Evolutionary conservation across 2,113 vertebrate genomes (phyloP), one percentile per base, ranked within the genome.

Genomic region (Callorhinus ursinus): DNA sequence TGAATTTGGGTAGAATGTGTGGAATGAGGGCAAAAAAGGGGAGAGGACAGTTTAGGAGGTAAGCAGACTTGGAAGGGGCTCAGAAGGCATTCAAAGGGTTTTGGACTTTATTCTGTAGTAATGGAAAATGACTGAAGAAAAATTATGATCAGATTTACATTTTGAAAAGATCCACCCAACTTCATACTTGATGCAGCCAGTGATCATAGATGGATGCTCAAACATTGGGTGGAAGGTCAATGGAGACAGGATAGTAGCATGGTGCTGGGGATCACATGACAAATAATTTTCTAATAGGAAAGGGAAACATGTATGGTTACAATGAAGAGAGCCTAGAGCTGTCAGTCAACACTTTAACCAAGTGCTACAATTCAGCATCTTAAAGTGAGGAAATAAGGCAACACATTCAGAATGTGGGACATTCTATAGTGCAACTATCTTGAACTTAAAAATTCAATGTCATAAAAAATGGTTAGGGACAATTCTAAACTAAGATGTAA

Each of bases 81-180:
- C 61, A 33, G 89, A 83, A 85, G 26, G 36, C 7, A 53, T 93
- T 67, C n/a, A 61, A 33, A 96, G 14, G 36, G 33, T 74, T 90
- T 95, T 46, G 12, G 14, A 42, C 49, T 49, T 88, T 83, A 14
- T 53, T 92, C 13, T 18, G 13, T 69, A 72, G 31, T 46, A 87
- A 79, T 81, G 74, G 72, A 95, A 93, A 91, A 86, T 87, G 39
- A 79, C 36, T 80, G 18, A 84, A 80, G 72, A 74, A 49, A 88
- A 93, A 79, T 59, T 49, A 77, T 86, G 12, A 42, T 85, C 21
- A 88, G 49, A 94, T 93, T 67, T 91, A 53, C 36, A 77, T 36
- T 26, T 90, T 90, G 53, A 59, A 92, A 94, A 88, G 42, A 57
- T 88, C 5, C 67, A 31, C 59, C 16, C 36, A 82, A 61, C 42